Conservation (phyloP, 2,797 vertebrate genomes). For the Rhinatrema bivittatum region DNA sequence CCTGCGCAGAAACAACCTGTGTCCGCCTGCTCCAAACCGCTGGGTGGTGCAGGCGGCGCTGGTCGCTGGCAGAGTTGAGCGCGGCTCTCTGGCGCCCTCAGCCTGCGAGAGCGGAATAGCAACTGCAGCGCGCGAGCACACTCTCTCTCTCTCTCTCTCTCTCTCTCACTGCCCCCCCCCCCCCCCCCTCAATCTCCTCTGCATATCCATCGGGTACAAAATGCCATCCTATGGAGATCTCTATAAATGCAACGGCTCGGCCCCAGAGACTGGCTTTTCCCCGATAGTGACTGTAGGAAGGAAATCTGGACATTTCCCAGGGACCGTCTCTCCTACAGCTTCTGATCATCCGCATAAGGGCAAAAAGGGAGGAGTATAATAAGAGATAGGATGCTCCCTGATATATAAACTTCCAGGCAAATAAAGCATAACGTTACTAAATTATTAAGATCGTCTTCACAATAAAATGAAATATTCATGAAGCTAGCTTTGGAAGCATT, state of each 20-base stretch:
- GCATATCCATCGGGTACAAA: constrained; percentile 12
- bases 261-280: too few species aligned
- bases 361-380: not conserved
- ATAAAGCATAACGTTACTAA: constrained; percentile 29
- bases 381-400: not conserved
- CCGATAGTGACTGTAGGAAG: too few species aligned
- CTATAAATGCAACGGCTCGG: constrained; percentile 11
- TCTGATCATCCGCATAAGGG: not conserved
- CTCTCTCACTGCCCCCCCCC: not conserved
- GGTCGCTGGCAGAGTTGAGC: not conserved
- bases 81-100: constrained; percentile 66
- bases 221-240: constrained; percentile 36
- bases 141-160: not conserved
- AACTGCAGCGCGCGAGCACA: not conserved
- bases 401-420: constrained; percentile 3
- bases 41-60: too few species aligned
- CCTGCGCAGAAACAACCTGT: too few species aligned
- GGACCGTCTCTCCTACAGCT: too few species aligned
- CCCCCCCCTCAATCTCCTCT: not conserved
- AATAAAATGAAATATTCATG: constrained; percentile 37
- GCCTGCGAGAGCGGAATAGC: constrained; percentile 39
- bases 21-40: too few species aligned
- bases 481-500: constrained; percentile 39
- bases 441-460: constrained; percentile 39
- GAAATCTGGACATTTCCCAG: too few species aligned